Conservation (phyloP, 1,140 invertebrate species). For the Drosophila persimilis region DNA sequence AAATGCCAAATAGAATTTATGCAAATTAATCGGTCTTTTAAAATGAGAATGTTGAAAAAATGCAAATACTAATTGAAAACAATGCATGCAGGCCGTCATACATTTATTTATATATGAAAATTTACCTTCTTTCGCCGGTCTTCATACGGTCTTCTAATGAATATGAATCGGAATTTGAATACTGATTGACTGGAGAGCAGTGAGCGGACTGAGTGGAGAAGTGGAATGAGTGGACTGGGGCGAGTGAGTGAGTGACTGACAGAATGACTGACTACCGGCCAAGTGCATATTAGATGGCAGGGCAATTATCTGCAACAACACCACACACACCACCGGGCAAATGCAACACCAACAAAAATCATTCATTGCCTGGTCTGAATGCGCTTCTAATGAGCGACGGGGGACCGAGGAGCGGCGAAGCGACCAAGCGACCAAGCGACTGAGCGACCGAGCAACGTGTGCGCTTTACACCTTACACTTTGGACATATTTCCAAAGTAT, state of each 20-base stretch:
- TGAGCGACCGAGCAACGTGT: neutral
- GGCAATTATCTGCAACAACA: conserved; percentile 47
- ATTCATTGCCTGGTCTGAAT: conserved; percentile 33
- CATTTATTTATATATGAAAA: neutral
- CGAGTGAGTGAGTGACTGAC: conserved; percentile 46
- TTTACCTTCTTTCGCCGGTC: conserved; percentile 11
- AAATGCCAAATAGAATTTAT: conserved; percentile 54
- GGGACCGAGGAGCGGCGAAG: neutral
- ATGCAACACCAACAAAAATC: conserved; percentile 17
- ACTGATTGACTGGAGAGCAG: neutral
- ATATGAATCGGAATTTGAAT: conserved; percentile 19
- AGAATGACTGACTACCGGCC: conserved; percentile 46
- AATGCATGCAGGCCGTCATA: conserved; percentile 3
- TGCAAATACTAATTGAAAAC: conserved; percentile 50
- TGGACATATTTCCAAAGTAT: conserved; percentile 13
- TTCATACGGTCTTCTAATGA: conserved; percentile 27
- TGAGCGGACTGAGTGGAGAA: conserved; percentile 7
- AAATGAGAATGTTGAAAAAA: conserved; percentile 42
- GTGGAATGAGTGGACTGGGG: neutral
- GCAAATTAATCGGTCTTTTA: conserved; percentile 25
- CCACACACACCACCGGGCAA: conserved; percentile 1
- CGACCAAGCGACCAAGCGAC: too few species aligned
- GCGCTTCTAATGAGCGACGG: conserved; percentile 53
- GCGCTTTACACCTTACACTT: conserved; percentile 49
- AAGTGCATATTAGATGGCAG: conserved; percentile 58